Base-by-base conservation (phyloP, 2,797 vertebrate species). In the Ctenosaura bakeri region DNA sequence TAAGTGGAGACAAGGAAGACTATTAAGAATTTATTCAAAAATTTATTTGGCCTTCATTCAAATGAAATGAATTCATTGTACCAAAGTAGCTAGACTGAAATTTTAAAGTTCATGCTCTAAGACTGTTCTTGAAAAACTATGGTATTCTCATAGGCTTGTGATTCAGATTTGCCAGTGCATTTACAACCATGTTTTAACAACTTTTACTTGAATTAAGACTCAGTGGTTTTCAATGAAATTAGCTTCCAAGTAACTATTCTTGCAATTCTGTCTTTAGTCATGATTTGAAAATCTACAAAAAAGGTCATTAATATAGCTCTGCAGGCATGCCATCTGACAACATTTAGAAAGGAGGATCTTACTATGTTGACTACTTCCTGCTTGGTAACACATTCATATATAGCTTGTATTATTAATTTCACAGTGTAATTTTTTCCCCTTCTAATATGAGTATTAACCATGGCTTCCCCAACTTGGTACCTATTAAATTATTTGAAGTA, bases 1-100 rank as follows among this genome's bases (percentile, higher is more conserved):
- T 91, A 56, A 93, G 50, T 1, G 88, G 84, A 90, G 52, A 92
- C 64, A 90, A 80, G 69, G 54, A 38, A 90, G 80, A 82, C 42
- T 56, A 87, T 87, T 87, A 66, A 6, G 71, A 62, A 54, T 76
- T 74, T 90, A 83, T 90, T 82, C 56, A 73, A 76, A 42, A 62
- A 82, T 74, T 86, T 82, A 18, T 82, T 56, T 54, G 69, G 78
- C 54, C 79, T 87, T 90, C 54, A 24, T 90, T 90, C 79, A 76
- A 62, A 87, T 50, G 42, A 83, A 66, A 46, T 32, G 46, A 64
- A 74, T 82, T 26, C 22, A 76, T 82, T 82, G 66, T 62, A 74
- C 14, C 84, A 86, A 74, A 62, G 20, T 32, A 85, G 62, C 59
- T n/a, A 80, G 77, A 76, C 24, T 1, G 22, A 83, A 4, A 18